Conservation (phyloP, 2,113 vertebrate genomes). For the Syrmaticus mikado region DNA sequence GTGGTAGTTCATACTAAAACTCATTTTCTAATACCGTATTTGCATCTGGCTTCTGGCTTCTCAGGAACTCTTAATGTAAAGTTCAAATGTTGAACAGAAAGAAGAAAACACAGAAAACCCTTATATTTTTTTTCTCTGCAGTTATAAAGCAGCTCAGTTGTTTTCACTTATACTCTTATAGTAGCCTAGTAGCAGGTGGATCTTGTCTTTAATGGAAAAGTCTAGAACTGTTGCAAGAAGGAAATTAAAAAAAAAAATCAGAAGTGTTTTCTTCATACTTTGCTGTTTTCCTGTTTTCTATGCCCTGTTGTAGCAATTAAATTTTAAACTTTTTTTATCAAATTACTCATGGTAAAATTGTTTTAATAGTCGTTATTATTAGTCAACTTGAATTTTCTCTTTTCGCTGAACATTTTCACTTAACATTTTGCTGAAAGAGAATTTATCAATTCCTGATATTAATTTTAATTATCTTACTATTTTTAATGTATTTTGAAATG, state of each 20-base stretch:
- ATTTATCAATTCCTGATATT: neutral
- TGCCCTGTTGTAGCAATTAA: neutral
- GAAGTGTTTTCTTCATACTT: neutral
- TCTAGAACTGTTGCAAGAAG: neutral
- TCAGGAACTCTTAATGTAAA: neutral
- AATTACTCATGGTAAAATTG: rapidly evolving
- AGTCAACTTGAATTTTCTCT: neutral
- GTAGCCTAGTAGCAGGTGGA: neutral
- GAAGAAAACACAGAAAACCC: rapidly evolving
- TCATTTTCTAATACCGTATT: neutral
- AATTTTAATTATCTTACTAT: neutral
- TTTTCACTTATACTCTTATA: neutral
- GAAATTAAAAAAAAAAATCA: neutral
- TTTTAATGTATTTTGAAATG: neutral
- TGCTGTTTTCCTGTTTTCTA: neutral
- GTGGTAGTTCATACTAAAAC: neutral
- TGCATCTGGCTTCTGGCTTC: neutral
- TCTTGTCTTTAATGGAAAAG: neutral
- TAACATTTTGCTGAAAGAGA: neutral
- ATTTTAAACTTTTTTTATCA: neutral
- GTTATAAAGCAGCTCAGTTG: rapidly evolving
- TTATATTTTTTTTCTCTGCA: neutral
- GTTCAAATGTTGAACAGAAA: neutral
- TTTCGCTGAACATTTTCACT: neutral
- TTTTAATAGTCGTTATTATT: neutral